Conservation (phyloP, 2,888 invertebrate genomes). For the Tyria jacobaeae region DNA sequence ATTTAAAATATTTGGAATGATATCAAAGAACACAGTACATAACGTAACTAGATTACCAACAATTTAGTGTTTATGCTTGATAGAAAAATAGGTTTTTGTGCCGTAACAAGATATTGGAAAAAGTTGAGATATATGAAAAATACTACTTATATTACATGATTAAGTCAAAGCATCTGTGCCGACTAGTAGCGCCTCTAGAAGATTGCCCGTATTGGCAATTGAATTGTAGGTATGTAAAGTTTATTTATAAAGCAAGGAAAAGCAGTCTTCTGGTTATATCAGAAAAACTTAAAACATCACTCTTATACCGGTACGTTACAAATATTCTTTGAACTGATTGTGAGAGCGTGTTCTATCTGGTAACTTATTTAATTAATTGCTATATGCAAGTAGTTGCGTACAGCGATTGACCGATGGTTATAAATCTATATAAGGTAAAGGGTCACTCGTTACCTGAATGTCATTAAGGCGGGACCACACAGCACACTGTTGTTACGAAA, state of each 20-base stretch:
- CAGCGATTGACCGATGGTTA: constrained; percentile 46
- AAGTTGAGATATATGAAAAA: no score
- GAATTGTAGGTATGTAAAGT: not conserved
- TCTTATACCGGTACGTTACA: no score
- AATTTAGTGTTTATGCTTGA: no score
- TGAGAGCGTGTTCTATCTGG: not conserved
- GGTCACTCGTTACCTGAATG: constrained; percentile 59
- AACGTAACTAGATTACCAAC: no score
- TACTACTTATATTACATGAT: no score
- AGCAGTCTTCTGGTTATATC: not conserved
- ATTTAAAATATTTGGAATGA: no score
- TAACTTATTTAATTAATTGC: constrained; percentile 34
- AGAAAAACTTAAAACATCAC: not conserved
- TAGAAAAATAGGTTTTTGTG: no score
- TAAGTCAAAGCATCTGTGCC: no score
- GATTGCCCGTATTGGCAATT: not conserved
- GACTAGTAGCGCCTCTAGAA: not conserved
- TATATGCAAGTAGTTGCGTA: constrained; percentile 50
- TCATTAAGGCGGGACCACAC: constrained; percentile 51
- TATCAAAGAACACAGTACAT: no score
- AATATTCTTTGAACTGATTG: no score
- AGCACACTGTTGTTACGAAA: constrained; percentile 53
- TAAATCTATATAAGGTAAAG: constrained; percentile 64
- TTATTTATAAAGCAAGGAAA: not conserved
- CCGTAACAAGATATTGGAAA: no score